Evolutionary conservation across 2,113 vertebrate genomes (phyloP), one percentile per base, ranked within the genome.

Genomic region (Rallus limicola): DNA sequence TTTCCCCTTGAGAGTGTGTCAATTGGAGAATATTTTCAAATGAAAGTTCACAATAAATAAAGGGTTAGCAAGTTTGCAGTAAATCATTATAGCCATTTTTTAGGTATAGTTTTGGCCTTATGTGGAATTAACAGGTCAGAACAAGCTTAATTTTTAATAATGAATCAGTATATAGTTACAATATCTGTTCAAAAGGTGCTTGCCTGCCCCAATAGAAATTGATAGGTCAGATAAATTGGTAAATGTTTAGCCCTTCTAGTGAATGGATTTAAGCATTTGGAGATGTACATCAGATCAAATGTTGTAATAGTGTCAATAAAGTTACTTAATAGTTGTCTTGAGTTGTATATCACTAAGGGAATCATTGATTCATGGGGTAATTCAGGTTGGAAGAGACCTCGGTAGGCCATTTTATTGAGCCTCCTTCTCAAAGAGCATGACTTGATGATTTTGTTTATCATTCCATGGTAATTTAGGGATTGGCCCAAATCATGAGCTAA

Each of bases 201-300:
- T 86, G 18, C 31, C 38, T 88, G 16, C 10, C 4, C 14, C 26
- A 23, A 6, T 17, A 1, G 2, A 1, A 33, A 12, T 9, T 58
- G 18, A 12, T 65, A 26, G 42, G 25, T 79, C 14, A 6, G 33
- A 52, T 50, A 31, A 52, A 53, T 4, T 13, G 11, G 36, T 48
- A 58, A 44, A 26, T 17, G 23, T 42, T 42, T 76, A 34, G 24
- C 58, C 40, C 40, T 83, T 84, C 25, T 59, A 17, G 25, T 5
- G 9, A 25, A 59, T 11, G 29, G 4, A 9, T 3, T 83, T 59
- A 20, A 0, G 0, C 0, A 1, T 70, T 77, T 65, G 36, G 55
- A 86, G 26, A 16, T 83, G 26, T 38, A 42, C 33, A 40, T 74
- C 16, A 8, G 31, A 25, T 5, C 6, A 24, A 9, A 67, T 55